phyloP scores from a whole-genome alignment of 2,888 invertebrate genomes.

The Aethes cnicana region DNA sequence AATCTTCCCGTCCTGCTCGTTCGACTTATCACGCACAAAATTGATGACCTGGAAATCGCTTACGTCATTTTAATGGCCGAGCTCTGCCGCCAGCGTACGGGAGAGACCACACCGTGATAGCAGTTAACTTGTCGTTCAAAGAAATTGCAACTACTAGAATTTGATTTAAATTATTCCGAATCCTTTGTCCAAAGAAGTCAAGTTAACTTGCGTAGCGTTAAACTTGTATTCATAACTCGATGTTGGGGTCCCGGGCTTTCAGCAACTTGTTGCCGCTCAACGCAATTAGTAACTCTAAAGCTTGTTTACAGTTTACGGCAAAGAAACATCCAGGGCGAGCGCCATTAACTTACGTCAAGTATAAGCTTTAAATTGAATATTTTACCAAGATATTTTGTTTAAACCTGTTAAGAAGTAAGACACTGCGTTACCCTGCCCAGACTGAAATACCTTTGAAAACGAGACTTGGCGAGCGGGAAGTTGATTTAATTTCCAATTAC shows the following conservation, averaged over 20 bases:
- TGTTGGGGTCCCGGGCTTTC: slow-evolving; percentile 13
- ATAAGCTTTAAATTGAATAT: too few species aligned
- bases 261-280: slow-evolving; percentile 24
- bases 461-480: slow-evolving; percentile 23
- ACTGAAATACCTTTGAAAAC: slow-evolving; percentile 20
- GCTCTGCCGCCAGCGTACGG: slow-evolving; percentile 6
- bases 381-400: too few species aligned
- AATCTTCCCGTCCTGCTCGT: slow-evolving; percentile 29
- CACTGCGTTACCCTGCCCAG: too few species aligned
- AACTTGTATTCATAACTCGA: slow-evolving; percentile 25
- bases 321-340: too few species aligned
- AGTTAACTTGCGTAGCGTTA: slow-evolving; percentile 11
- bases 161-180: slow-evolving; percentile 27
- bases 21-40: slow-evolving; percentile 29
- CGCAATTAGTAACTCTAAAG: slow-evolving; percentile 19
- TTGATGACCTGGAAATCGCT: slow-evolving; percentile 30
- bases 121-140: too few species aligned
- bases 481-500: slow-evolving; percentile 30
- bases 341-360: too few species aligned
- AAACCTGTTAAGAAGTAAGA: too few species aligned
- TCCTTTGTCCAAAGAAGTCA: slow-evolving; percentile 25
- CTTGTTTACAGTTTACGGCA: slow-evolving; percentile 4
- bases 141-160: too few species aligned
- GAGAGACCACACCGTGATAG: slow-evolving; percentile 1
- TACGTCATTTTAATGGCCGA: slow-evolving; percentile 29